Percentiles rank a stretch among this genome's conserved stretches.
phyloP scores from a whole-genome alignment of 1,140 invertebrate species.

The Palaemon carinicauda region DNA sequence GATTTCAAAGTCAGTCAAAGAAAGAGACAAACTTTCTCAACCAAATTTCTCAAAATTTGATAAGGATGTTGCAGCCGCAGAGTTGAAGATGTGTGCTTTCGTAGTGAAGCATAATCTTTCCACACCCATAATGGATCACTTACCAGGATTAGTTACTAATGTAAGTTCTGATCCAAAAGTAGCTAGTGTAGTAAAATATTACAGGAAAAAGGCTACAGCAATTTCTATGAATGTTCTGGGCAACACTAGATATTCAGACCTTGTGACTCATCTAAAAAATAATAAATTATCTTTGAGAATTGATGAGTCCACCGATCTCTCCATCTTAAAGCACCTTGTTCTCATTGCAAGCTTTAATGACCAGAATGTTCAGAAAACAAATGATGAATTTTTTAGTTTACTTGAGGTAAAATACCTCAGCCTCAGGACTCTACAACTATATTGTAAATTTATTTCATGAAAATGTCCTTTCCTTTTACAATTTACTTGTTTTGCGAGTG shows the following conservation, averaged over 20 bases:
- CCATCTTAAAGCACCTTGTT: no score
- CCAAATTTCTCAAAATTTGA: not conserved
- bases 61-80: slow-evolving; percentile 27
- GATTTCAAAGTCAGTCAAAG: not conserved
- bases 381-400: slow-evolving; percentile 40
- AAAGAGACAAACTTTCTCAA: slow-evolving; percentile 15
- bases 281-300: slow-evolving; percentile 57
- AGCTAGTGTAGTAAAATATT: slow-evolving; percentile 41
- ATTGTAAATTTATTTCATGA: slow-evolving; percentile 29
- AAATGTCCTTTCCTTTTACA: slow-evolving; percentile 43
- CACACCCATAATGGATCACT: slow-evolving; percentile 24
- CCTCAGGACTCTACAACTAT: slow-evolving; percentile 32
- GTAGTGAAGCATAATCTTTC: slow-evolving; percentile 37
- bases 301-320: slow-evolving; percentile 46
- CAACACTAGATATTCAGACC: slow-evolving; percentile 25
- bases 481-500: slow-evolving; percentile 51
- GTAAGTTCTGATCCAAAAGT: slow-evolving; percentile 24
- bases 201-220: slow-evolving; percentile 42
- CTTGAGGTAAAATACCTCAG: slow-evolving; percentile 40
- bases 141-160: slow-evolving; percentile 8
- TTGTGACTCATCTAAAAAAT: slow-evolving; percentile 17
- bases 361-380: slow-evolving; percentile 35
- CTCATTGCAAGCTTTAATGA: slow-evolving; percentile 45
- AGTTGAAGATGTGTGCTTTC: slow-evolving; percentile 45
- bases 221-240: slow-evolving; percentile 34